phyloP scores from a whole-genome alignment of 2,888 invertebrate genomes.

The Ophion ventricosus region DNA sequence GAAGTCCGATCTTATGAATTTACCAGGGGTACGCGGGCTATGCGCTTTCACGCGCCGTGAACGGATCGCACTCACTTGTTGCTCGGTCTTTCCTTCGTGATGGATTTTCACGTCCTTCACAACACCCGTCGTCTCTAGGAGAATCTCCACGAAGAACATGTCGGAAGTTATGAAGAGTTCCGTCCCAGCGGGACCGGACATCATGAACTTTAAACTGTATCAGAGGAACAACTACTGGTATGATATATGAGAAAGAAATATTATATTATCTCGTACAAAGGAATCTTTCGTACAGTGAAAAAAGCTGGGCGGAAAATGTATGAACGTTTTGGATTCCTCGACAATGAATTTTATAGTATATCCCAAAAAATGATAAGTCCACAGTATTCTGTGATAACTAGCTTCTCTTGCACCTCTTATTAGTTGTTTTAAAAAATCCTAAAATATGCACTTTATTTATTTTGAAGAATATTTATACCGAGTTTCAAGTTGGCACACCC shows the following conservation, averaged over 20 bases:
- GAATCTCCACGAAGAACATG: slow-evolving; percentile 97
- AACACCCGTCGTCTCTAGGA: slow-evolving; percentile 92
- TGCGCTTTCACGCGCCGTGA: neutral
- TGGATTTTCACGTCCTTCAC: slow-evolving; percentile 96
- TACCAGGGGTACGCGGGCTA: neutral
- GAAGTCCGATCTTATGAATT: slow-evolving; percentile 17
- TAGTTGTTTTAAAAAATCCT: no score
- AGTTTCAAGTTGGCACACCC: no score
- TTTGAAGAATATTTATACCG: no score
- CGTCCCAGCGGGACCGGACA: slow-evolving; percentile 91
- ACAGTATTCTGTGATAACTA: no score
- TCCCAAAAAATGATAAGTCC: no score
- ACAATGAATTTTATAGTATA: no score
- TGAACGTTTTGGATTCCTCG: neutral
- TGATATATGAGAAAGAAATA: slow-evolving; percentile 25
- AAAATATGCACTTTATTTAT: no score
- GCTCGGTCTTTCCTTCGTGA: slow-evolving; percentile 92
- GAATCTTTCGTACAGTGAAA: neutral
- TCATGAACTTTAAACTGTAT: slow-evolving; percentile 92
- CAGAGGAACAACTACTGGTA: slow-evolving; percentile 13
- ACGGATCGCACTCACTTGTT: slow-evolving; percentile 79
- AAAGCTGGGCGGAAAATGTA: neutral
- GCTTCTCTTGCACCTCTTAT: no score
- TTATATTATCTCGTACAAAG: neutral
- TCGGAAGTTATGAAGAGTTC: slow-evolving; percentile 96